Conservation (phyloP, 2,113 vertebrate species). For the Rhinopomastus cyanomelas region DNA sequence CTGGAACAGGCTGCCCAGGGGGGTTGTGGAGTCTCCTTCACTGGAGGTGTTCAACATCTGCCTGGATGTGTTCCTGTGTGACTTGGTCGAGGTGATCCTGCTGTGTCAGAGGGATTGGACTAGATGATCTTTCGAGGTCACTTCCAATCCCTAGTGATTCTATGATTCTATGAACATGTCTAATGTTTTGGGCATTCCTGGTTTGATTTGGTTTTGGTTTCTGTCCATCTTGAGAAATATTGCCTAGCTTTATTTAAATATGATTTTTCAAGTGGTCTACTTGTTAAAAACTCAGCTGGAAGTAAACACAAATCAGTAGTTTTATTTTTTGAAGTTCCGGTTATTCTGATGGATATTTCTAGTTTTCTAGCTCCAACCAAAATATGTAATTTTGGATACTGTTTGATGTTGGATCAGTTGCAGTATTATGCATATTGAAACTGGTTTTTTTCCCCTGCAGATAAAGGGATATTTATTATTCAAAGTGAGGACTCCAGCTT, state of each 20-base stretch:
- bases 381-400: not conserved
- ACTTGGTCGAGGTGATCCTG: no score
- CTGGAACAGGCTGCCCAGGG: no score
- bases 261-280: not conserved
- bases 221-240: not conserved
- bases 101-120: no score
- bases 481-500: conserved; percentile 79
- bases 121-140: no score
- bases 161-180: no score
- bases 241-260: not conserved
- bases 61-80: no score
- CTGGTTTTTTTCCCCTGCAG: conserved; percentile 47
- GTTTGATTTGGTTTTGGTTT: not conserved
- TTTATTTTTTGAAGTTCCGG: not conserved
- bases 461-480: conserved; percentile 86
- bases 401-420: not conserved
- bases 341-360: not conserved
- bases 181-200: not conserved
- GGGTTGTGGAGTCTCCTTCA: no score
- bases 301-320: not conserved
- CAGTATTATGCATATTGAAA: not conserved
- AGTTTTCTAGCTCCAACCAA: not conserved
- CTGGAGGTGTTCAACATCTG: no score
- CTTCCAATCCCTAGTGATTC: no score
- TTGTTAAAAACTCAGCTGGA: not conserved